A percentile compares a stretch with the other conserved stretches of the same genome.
phyloP scores from a whole-genome alignment of 2,888 invertebrate species.

The Troides helena region DNA sequence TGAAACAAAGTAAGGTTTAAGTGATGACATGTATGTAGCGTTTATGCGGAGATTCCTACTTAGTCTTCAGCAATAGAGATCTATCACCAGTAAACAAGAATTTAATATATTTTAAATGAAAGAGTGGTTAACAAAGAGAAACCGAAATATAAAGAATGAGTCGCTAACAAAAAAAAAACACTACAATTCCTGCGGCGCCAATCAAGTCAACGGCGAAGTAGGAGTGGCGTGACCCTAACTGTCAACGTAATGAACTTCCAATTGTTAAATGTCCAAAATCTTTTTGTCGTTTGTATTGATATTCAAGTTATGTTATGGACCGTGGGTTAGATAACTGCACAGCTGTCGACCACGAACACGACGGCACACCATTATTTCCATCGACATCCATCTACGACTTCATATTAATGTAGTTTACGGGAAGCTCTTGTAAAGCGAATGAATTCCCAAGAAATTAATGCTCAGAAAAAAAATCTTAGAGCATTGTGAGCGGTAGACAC shows the following conservation, averaged over 20 bases:
- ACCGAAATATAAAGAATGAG: constrained; percentile 51
- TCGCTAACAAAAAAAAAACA: constrained; percentile 49
- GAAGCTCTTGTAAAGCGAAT: constrained; percentile 68
- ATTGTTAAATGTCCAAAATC: constrained; percentile 64
- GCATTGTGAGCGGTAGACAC: constrained; percentile 64
- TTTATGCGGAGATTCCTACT: too few species aligned
- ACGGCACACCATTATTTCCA: constrained; percentile 55
- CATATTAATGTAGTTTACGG: constrained; percentile 79
- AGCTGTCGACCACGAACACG: constrained; percentile 73
- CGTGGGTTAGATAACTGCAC: constrained; percentile 60
- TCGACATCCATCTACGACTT: constrained; percentile 62
- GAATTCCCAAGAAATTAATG: constrained; percentile 68
- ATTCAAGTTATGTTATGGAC: constrained; percentile 66
- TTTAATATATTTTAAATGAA: constrained; percentile 40
- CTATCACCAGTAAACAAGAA: too few species aligned
- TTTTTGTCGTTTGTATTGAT: constrained; percentile 64
- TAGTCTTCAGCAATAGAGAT: too few species aligned
- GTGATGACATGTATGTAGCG: too few species aligned
- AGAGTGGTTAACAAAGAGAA: constrained; percentile 59
- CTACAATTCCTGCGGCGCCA: constrained; percentile 52
- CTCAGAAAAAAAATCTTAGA: constrained; percentile 52
- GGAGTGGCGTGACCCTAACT: constrained; percentile 64
- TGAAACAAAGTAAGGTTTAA: too few species aligned
- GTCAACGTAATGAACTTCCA: constrained; percentile 64
- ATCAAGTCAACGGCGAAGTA: constrained; percentile 50